Percentiles rank a stretch among this genome's conserved stretches.
Conservation (phyloP, 2,888 invertebrate species). For the Monopis laevigella region DNA sequence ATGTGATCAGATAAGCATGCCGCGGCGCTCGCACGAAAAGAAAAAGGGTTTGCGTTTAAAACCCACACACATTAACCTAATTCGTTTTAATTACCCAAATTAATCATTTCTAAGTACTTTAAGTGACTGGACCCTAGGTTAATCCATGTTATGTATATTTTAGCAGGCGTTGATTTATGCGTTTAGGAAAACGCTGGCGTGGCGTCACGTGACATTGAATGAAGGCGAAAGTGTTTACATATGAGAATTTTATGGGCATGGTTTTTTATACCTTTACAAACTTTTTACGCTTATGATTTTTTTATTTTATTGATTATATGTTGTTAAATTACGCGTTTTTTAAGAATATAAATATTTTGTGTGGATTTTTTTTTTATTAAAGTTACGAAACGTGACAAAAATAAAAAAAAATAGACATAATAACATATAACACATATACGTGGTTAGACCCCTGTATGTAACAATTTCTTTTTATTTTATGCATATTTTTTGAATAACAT, state of each 20-base stretch:
- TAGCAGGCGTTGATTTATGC: conserved; percentile 42
- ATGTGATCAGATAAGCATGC: conserved; percentile 57
- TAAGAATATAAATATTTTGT: too few relatives aligned
- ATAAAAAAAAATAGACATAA: too few relatives aligned
- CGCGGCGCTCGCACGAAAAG: conserved; percentile 39
- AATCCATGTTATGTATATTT: conserved; percentile 34
- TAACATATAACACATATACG: too few relatives aligned
- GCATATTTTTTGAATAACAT: too few relatives aligned
- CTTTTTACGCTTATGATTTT: too few relatives aligned
- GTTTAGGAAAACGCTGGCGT: conserved; percentile 28
- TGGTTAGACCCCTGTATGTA: too few relatives aligned
- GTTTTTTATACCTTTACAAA: too few relatives aligned
- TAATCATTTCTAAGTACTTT: conserved; percentile 56
- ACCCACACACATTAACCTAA: conserved; percentile 64
- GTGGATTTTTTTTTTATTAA: too few relatives aligned
- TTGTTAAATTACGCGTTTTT: too few relatives aligned
- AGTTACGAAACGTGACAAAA: too few relatives aligned
- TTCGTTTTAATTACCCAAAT: conserved; percentile 60
- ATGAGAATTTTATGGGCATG: background rate
- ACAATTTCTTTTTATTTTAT: too few relatives aligned
- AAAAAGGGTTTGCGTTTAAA: conserved; percentile 40
- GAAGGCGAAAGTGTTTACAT: conserved; percentile 14
- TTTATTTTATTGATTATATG: too few relatives aligned
- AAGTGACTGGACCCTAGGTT: conserved; percentile 33
- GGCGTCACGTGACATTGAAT: conserved; percentile 32